These are phyloP conservation scores for Auanema sp. DNA, from an alignment of 2,888 invertebrate genomes.

Conservation along the genomic window DNA sequence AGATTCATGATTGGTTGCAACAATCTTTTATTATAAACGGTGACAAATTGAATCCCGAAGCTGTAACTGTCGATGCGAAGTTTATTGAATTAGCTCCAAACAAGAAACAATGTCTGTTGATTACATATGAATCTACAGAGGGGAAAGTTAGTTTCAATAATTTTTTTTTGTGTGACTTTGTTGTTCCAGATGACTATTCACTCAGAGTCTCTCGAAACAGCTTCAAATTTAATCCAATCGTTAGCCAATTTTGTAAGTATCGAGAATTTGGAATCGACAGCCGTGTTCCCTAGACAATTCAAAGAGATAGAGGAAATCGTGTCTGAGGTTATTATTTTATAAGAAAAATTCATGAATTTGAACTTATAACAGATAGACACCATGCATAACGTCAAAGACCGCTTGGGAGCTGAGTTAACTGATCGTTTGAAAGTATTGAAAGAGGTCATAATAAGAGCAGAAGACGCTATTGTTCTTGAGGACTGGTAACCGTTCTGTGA, in stretches of 20 bases:
- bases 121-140: constrained; percentile 18
- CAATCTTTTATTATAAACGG: constrained; percentile 29
- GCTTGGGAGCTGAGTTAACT: constrained; percentile 52
- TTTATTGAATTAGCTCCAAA: constrained; percentile 33
- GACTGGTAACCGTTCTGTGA: constrained; percentile 33
- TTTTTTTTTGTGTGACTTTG: neutral
- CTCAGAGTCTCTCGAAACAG: constrained; percentile 52
- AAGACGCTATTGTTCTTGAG: constrained; percentile 49
- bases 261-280: constrained; percentile 34
- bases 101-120: constrained; percentile 4
- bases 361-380: constrained; percentile 48
- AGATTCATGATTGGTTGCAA: constrained; percentile 32
- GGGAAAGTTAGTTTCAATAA: constrained; percentile 13
- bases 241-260: constrained; percentile 40
- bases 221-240: constrained; percentile 54
- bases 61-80: constrained; percentile 24
- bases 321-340: constrained; percentile 30
- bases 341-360: neutral
- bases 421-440: constrained; percentile 53
- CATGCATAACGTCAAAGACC: constrained; percentile 50
- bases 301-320: constrained; percentile 44
- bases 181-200: constrained; percentile 29
- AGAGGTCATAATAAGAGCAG: constrained; percentile 58
- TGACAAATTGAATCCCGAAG: constrained; percentile 1
- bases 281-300: constrained; percentile 45